Evolutionary conservation across 1,140 invertebrate genomes (phyloP).

Genomic region (Trichonephila clavipes): DNA sequence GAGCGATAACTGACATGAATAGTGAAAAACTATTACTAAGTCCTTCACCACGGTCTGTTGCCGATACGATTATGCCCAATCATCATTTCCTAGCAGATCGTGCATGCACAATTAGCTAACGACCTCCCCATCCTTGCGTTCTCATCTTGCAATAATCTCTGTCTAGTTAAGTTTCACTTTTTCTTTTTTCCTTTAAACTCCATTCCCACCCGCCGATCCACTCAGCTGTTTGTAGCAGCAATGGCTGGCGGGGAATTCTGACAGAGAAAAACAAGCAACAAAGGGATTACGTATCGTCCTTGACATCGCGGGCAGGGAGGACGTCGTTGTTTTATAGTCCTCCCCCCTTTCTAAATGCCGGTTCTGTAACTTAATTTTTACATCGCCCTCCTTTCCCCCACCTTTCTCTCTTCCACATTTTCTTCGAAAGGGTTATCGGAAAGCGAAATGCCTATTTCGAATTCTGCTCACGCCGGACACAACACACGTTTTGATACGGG

Average conservation of each 20-base stretch:
- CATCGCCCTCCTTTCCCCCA: not conserved
- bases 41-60: no score
- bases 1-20: no score
- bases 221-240: not conserved
- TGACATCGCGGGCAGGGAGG: not conserved
- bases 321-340: not conserved
- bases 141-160: not conserved
- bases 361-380: conserved; percentile 18
- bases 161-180: not conserved
- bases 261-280: not conserved
- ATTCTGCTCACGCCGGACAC: not conserved
- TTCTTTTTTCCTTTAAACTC: not conserved
- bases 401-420: no score
- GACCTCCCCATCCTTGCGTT: not conserved
- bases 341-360: not conserved
- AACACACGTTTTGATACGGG: not conserved
- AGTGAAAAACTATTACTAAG: no score
- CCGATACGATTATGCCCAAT: no score
- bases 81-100: not conserved
- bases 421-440: not conserved
- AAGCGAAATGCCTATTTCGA: not conserved
- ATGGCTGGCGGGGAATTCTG: conserved; percentile 1
- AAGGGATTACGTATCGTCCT: conserved; percentile 2
- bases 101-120: not conserved
- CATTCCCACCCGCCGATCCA: not conserved